These are phyloP conservation scores for Vanacampus margaritifer DNA, from an alignment of 2,113 vertebrate genomes.

Conservation along the genomic window DNA sequence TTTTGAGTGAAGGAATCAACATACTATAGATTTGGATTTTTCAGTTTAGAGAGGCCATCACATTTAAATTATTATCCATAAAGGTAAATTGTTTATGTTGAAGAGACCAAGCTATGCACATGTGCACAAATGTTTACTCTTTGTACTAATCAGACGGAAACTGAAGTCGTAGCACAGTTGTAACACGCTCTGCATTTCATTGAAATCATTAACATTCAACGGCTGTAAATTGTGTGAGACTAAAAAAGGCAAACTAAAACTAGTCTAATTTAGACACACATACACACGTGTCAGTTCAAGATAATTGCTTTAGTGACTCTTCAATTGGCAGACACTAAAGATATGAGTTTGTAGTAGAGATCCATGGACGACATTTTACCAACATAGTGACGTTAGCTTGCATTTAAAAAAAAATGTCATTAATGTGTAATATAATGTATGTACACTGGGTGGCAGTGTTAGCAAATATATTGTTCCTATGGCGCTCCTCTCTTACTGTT, in stretches of 20 bases:
- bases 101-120: constrained; percentile 24
- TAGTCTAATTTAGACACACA: constrained; percentile 10
- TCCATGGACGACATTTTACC: constrained; percentile 11
- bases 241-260: constrained; percentile 27
- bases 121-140: constrained; percentile 43
- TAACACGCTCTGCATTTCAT: constrained; percentile 54
- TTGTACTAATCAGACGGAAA: constrained; percentile 33
- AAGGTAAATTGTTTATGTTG: constrained; percentile 36
- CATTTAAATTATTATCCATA: constrained; percentile 1
- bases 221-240: constrained; percentile 34
- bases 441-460: constrained; percentile 63
- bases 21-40: constrained; percentile 3
- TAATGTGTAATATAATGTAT: constrained; percentile 1
- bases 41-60: constrained; percentile 16
- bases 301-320: neutral
- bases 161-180: constrained; percentile 30
- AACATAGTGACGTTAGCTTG: neutral
- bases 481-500: neutral
- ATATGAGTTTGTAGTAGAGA: neutral
- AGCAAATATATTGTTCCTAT: constrained; percentile 28
- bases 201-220: constrained; percentile 51
- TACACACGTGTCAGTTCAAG: neutral
- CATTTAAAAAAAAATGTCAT: no score
- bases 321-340: neutral
- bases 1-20: constrained; percentile 18